Percentiles rank a stretch among this genome's conserved stretches.
These are phyloP conservation scores for Girardia tigrina DNA, from an alignment of 2,888 invertebrate species.

Conservation along the genomic window DNA sequence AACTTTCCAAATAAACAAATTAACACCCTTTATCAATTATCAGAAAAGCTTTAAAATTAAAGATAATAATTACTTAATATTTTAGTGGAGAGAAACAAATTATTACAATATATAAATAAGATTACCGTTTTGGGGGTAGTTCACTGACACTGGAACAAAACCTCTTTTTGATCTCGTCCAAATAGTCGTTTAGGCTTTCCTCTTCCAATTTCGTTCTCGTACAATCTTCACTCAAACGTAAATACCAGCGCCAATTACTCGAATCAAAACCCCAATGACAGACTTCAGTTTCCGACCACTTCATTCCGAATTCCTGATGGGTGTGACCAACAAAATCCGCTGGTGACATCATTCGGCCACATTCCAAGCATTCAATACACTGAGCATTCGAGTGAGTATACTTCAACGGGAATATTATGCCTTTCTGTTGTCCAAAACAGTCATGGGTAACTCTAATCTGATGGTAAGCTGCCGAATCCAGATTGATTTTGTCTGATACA, in stretches of 20 bases:
- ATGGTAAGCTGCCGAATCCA: constrained; percentile 1
- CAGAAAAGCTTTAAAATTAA: no score
- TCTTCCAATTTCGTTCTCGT: constrained; percentile 17
- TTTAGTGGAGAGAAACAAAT: no score
- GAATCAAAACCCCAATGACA: constrained; percentile 34
- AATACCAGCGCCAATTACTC: constrained; percentile 26
- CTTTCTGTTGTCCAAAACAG: constrained; percentile 31
- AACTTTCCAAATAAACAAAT: no score
- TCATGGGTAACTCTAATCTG: neutral
- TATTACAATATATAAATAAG: no score
- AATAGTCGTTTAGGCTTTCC: neutral
- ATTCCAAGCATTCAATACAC: constrained; percentile 26
- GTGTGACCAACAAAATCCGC: constrained; percentile 29
- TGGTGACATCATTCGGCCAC: constrained; percentile 24
- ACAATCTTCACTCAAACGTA: neutral
- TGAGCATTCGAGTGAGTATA: constrained; percentile 20
- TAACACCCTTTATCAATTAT: no score
- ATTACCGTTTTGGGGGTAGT: neutral
- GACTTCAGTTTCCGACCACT: constrained; percentile 17
- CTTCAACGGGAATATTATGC: neutral
- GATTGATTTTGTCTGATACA: neutral
- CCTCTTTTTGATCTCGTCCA: neutral
- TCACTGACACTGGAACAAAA: constrained; percentile 3
- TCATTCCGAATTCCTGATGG: neutral
- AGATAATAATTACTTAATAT: no score